These are phyloP conservation scores for Holothuria leucospilota DNA, from an alignment of 53 echinoderm and acorn worm genomes.

Conservation along the genomic window DNA sequence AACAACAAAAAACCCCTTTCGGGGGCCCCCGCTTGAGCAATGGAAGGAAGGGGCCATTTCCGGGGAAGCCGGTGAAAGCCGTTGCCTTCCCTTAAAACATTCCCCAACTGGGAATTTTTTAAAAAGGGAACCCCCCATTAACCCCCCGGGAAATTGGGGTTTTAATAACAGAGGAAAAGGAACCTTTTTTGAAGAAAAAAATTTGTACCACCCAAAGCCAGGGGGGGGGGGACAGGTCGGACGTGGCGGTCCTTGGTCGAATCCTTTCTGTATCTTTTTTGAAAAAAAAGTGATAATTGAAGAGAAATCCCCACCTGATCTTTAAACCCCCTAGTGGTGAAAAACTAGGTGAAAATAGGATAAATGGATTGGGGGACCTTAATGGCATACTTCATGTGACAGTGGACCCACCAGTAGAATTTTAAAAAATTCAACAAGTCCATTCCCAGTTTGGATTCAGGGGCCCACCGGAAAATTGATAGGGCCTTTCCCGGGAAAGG, in stretches of 20 bases:
- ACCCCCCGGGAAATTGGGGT: constrained; percentile 61
- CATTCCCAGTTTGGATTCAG: constrained; percentile 78
- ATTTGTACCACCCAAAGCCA: constrained; percentile 48
- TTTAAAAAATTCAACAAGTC: constrained; percentile 62
- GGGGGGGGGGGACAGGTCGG: constrained; percentile 58
- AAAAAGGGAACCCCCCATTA: no score
- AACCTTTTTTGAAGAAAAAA: constrained; percentile 49
- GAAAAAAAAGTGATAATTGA: constrained; percentile 14
- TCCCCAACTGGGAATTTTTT: no score
- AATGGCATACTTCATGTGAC: constrained; percentile 71
- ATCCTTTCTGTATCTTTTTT: neutral
- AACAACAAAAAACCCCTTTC: constrained; percentile 64
- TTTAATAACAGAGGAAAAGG: constrained; percentile 70
- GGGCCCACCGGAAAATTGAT: constrained; percentile 61
- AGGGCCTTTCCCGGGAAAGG: constrained; percentile 69
- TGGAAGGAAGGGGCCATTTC: constrained; percentile 80
- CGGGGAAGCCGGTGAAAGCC: constrained; percentile 73
- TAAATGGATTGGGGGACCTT: constrained; percentile 66
- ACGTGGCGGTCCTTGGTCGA: constrained; percentile 34
- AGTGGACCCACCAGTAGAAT: constrained; percentile 58
- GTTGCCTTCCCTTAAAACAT: constrained; percentile 74
- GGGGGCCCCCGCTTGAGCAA: constrained; percentile 66
- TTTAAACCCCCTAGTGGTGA: constrained; percentile 57
- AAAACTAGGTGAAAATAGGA: constrained; percentile 44
- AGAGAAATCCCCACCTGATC: constrained; percentile 62